A percentile compares a stretch with the other conserved stretches of the same genome.
These are phyloP conservation scores for Streblospio benedicti DNA, from an alignment of 1,140 invertebrate species.

Conservation along the genomic window DNA sequence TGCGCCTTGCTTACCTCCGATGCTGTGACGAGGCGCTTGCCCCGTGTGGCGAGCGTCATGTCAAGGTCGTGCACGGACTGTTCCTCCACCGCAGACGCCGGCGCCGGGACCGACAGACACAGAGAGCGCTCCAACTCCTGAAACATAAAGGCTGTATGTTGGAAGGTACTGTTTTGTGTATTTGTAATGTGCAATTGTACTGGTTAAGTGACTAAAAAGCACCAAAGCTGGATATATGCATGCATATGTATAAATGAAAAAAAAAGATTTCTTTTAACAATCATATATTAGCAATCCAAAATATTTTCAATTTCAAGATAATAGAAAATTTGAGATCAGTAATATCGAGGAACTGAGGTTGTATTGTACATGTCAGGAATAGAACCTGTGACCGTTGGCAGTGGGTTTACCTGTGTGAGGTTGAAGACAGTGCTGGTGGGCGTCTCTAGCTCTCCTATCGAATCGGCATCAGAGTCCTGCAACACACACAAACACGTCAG, in stretches of 20 bases:
- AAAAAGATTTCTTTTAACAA: no score
- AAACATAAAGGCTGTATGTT: background rate
- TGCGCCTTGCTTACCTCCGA: slow-evolving; percentile 15
- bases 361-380: no score
- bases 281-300: no score
- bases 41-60: slow-evolving; percentile 25
- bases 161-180: slow-evolving; percentile 5
- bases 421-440: no score
- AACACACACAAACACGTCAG: no score
- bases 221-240: slow-evolving; percentile 39
- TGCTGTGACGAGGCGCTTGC: slow-evolving; percentile 26
- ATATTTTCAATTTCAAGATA: no score
- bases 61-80: slow-evolving; percentile 27
- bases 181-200: background rate
- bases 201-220: background rate
- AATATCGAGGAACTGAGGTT: no score
- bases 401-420: no score
- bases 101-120: slow-evolving; percentile 3
- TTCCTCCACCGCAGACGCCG: slow-evolving; percentile 12
- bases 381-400: no score
- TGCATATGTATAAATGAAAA: slow-evolving; percentile 9
- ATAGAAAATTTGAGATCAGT: no score
- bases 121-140: background rate
- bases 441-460: no score
- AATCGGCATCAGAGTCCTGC: no score